Conservation (phyloP, 1,140 invertebrate species). For the Cryptotermes secundus region DNA sequence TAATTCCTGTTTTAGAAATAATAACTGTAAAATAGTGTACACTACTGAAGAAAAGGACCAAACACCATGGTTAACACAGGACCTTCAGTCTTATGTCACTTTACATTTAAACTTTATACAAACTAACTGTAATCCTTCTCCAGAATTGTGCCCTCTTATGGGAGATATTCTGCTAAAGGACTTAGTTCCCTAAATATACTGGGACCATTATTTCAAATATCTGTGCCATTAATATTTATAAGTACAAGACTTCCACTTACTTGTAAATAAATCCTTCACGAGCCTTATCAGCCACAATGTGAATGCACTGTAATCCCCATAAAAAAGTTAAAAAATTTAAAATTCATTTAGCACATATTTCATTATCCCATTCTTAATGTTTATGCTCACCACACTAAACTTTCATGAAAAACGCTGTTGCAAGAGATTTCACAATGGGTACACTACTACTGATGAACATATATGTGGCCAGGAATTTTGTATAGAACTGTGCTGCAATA, state of each 20-base stretch:
- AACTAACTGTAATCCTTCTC: not conserved
- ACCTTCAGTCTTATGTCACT: not conserved
- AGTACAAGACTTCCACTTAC: not conserved
- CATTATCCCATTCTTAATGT: not conserved
- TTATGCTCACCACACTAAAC: not conserved
- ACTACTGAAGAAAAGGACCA: not conserved
- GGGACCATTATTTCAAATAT: not conserved
- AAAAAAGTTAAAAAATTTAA: not conserved
- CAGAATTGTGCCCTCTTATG: not conserved
- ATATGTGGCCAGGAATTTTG: not conserved
- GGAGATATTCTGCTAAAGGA: not conserved
- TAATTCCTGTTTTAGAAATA: no score
- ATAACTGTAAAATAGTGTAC: no score
- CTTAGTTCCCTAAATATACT: not conserved
- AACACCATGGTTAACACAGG: not conserved
- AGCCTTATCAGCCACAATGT: slow-evolving; percentile 7
- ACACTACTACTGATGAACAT: not conserved
- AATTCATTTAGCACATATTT: not conserved
- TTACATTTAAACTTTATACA: not conserved
- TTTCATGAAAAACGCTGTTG: no score
- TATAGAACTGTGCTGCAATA: not conserved
- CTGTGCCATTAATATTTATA: not conserved
- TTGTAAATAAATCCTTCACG: not conserved
- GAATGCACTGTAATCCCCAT: not conserved
- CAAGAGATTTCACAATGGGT: not conserved